Evolutionary conservation across 2,797 vertebrate genomes (phyloP).

Genomic region (Hirundo rustica): DNA sequence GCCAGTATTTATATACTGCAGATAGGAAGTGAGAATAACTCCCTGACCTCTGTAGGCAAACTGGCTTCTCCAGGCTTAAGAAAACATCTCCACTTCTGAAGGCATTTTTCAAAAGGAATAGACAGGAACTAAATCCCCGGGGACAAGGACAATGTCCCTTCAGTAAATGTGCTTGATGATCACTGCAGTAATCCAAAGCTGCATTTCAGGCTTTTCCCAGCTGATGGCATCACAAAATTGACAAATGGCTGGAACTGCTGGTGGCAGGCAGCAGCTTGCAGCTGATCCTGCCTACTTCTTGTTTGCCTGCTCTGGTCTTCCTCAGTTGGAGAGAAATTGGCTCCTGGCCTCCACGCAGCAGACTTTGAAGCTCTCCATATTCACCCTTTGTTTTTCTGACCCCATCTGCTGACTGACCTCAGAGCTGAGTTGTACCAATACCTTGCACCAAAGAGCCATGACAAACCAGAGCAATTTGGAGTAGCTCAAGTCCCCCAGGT

Average conservation of each 20-base stretch:
- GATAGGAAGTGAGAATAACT: neutral
- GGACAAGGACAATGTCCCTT: neutral
- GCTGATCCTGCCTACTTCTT: neutral
- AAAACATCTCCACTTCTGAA: neutral
- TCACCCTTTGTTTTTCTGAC: neutral
- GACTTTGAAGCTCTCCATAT: neutral
- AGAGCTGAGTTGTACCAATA: neutral
- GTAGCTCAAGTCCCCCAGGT: neutral
- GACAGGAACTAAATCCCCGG: neutral
- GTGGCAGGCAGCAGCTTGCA: neutral
- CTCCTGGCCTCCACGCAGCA: neutral
- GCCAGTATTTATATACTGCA: neutral
- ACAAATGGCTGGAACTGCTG: neutral
- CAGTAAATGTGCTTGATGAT: neutral
- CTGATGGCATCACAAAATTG: constrained; percentile 69
- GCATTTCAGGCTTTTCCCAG: constrained; percentile 60
- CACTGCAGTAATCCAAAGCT: neutral
- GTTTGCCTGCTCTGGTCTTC: neutral
- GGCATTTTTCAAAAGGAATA: neutral
- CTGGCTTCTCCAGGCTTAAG: neutral
- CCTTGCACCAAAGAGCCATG: neutral
- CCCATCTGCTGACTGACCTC: neutral
- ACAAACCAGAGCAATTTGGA: neutral
- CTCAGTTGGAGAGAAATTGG: neutral
- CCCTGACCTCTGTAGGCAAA: neutral